Evolutionary conservation across 1,140 invertebrate species (phyloP).

Genomic region (Chymomyza costata): DNA sequence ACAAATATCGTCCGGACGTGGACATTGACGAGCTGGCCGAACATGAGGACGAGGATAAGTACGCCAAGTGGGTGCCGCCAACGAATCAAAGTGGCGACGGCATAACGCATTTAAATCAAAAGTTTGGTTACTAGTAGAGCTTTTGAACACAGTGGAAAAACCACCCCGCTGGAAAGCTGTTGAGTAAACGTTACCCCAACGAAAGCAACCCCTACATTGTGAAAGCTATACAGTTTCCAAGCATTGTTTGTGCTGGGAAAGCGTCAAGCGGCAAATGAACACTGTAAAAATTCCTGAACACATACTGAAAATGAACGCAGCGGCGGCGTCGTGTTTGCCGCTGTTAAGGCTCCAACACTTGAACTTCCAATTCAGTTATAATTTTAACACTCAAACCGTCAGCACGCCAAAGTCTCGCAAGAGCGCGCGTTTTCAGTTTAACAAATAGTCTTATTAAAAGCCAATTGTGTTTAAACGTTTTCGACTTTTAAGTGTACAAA

Average conservation of each 20-base stretch:
- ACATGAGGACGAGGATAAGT: constrained; percentile 79
- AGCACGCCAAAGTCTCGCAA: constrained; percentile 51
- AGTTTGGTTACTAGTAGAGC: constrained; percentile 83
- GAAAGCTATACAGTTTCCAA: constrained; percentile 3
- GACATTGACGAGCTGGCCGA: constrained; percentile 76
- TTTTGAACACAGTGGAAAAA: constrained; percentile 15
- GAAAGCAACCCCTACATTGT: background rate
- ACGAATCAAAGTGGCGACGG: constrained; percentile 86
- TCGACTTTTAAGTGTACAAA: too few relatives aligned
- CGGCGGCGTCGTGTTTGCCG: constrained; percentile 30
- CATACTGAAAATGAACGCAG: constrained; percentile 53
- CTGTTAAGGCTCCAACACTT: constrained; percentile 67
- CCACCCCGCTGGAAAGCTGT: too few relatives aligned
- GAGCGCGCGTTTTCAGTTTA: constrained; percentile 41
- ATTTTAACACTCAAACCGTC: constrained; percentile 65
- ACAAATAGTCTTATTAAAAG: constrained; percentile 11
- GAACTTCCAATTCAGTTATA: constrained; percentile 73
- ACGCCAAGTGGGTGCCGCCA: constrained; percentile 87
- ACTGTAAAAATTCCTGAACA: constrained; percentile 52
- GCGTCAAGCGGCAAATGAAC: constrained; percentile 9
- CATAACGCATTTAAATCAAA: constrained; percentile 86
- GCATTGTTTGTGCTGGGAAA: constrained; percentile 18
- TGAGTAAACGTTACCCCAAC: constrained; percentile 13
- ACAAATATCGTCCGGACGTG: constrained; percentile 56
- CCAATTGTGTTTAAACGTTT: too few relatives aligned